These are phyloP conservation scores for Tanypteryx hageni DNA, from an alignment of 2,888 invertebrate genomes.

Conservation along the genomic window DNA sequence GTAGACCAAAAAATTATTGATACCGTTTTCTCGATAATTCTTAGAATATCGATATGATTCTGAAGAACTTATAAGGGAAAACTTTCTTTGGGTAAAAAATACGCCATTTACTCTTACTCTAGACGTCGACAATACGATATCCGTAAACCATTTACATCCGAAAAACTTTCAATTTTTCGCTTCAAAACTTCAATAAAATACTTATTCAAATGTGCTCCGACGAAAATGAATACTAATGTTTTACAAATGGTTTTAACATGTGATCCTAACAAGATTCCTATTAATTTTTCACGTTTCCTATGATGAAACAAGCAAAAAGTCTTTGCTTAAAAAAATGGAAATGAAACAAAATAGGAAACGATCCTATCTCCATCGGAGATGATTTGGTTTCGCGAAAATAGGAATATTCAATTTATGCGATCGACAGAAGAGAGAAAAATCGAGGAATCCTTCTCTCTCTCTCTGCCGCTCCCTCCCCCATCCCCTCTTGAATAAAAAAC, in stretches of 20 bases:
- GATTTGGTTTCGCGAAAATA: constrained; percentile 22
- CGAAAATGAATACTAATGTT: background rate
- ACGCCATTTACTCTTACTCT: too few species aligned
- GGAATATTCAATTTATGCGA: constrained; percentile 47
- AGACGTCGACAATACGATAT: too few species aligned
- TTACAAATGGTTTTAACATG: background rate
- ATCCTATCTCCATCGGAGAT: constrained; percentile 9
- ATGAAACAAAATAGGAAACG: background rate
- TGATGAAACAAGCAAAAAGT: background rate
- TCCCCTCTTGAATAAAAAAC: background rate
- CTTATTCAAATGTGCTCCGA: background rate
- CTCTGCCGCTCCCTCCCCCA: background rate
- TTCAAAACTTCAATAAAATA: too few species aligned
- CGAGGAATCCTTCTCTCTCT: background rate
- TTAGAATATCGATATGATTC: too few species aligned
- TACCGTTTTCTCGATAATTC: too few species aligned
- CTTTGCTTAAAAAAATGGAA: background rate
- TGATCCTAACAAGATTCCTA: background rate
- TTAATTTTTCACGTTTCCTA: background rate
- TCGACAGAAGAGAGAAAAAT: too few species aligned
- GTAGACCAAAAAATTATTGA: too few species aligned
- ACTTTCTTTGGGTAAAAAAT: too few species aligned
- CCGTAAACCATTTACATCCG: too few species aligned
- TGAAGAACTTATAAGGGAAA: too few species aligned
- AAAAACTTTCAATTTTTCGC: too few species aligned